A percentile compares a stretch with the other conserved stretches of the same genome.
phyloP scores from a whole-genome alignment of 2,888 invertebrate genomes.

The Volucella zonaria region DNA sequence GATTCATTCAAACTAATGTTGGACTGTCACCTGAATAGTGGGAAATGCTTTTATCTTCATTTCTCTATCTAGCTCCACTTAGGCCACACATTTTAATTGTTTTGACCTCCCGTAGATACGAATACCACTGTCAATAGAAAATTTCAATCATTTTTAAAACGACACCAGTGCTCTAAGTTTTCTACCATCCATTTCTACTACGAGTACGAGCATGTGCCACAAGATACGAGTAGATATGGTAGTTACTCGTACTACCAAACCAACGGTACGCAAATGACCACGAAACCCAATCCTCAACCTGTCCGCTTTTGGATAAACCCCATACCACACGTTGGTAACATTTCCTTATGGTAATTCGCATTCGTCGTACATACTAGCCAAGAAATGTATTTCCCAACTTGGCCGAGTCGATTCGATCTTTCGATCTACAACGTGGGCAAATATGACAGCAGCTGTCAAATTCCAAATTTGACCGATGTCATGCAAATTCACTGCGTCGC shows the following conservation, averaged over 20 bases:
- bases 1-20: too few species aligned
- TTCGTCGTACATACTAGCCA: conserved; percentile 32
- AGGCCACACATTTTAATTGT: conserved; percentile 53
- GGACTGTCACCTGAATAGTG: too few species aligned
- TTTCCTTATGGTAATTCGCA: conserved; percentile 72
- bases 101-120: conserved; percentile 11
- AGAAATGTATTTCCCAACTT: conserved; percentile 40
- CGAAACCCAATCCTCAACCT: conserved; percentile 20
- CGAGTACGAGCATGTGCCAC: not conserved
- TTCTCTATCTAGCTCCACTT: conserved; percentile 1
- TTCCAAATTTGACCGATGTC: conserved; percentile 69
- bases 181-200: not conserved
- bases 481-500: conserved; percentile 67
- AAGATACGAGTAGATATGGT: conserved; percentile 11
- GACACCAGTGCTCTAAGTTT: conserved; percentile 35
- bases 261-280: conserved; percentile 63
- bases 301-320: conserved; percentile 38
- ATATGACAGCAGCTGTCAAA: conserved; percentile 72
- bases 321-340: conserved; percentile 50
- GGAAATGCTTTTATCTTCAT: not conserved
- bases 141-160: conserved; percentile 29
- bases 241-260: not conserved
- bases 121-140: conserved; percentile 34
- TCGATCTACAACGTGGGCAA: conserved; percentile 47
- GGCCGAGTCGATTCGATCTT: conserved; percentile 55